These are phyloP conservation scores for Darevskia nairensis DNA, from an alignment of 2,797 vertebrate genomes.

Conservation along the genomic window DNA sequence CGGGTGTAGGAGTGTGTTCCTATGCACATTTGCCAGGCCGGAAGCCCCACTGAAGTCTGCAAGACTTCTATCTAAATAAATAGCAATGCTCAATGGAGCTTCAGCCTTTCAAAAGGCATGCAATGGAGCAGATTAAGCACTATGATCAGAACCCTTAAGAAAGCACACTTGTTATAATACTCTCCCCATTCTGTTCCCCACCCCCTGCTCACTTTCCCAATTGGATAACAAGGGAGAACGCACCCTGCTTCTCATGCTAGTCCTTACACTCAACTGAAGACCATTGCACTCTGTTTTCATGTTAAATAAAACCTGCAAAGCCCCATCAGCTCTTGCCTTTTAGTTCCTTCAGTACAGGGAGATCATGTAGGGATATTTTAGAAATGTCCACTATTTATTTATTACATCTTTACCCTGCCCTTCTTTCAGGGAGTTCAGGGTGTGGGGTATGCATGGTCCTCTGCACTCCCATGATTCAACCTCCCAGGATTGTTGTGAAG, in stretches of 20 bases:
- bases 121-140: background rate
- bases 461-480: background rate
- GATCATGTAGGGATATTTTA: background rate
- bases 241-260: background rate
- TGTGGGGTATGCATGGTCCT: background rate
- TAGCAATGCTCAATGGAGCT: background rate
- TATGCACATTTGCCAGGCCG: background rate
- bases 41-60: background rate
- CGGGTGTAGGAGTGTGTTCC: background rate
- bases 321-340: background rate
- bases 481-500: background rate
- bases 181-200: background rate
- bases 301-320: background rate
- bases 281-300: background rate
- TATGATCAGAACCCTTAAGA: background rate
- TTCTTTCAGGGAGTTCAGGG: background rate
- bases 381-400: background rate
- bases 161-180: background rate
- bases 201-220: background rate
- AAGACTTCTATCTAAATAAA: background rate
- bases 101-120: background rate
- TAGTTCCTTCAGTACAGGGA: background rate
- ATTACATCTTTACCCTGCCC: background rate
- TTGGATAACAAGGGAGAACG: background rate
- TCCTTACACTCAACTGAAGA: background rate